Evolutionary conservation across 2,888 invertebrate species (phyloP), one percentile per base, ranked within the genome.

Genomic region (Junonia oenone): DNA sequence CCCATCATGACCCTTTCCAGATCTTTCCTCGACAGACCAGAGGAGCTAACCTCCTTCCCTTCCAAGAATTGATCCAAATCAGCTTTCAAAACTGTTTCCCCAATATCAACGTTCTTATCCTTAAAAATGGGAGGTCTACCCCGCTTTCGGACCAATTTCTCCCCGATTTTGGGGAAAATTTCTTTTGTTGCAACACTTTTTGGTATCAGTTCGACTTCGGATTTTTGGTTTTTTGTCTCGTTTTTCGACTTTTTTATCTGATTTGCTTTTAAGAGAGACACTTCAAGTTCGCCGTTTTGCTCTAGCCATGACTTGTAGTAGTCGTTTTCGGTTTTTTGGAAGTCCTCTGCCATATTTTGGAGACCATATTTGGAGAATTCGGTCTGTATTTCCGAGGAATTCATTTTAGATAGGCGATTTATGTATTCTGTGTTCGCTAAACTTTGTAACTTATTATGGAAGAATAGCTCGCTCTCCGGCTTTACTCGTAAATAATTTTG

Each of bases 1-100:
- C 91, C 91, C 90, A 90, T 90, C 91, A 91, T 90, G 0, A 89
- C 90, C 38, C 90, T 73, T 56, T 91, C 91, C 56, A 91, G 63
- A 45, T 90, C 90, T 58, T 90, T 90, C 5, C 91, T 68, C 2
- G 90, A 89, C 68, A 91, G 45, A 26, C 91, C 91, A 0, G 90
- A 90, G 0, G 91, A 90, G 37, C 90, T 90, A 0, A 91, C 78
- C 62, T 91, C 91, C 47, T 89, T 89, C 0, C 91, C 91, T 51
- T 88, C 90, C 63, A 90, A 66, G 65, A 90, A 91, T 68, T 90
- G 91, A 58, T 91, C 91, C 63, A 91, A 64, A 69, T 91, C 91
- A 9, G 89, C 85, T 62, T 90, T 90, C 11, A 90, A 61, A 8
- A 90, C 83, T 0, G 85, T 85, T 56, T 90, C 90, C 0, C 86